Evolutionary conservation across 1,140 invertebrate species (phyloP).

Genomic region (Druon quercuslanigerum): DNA sequence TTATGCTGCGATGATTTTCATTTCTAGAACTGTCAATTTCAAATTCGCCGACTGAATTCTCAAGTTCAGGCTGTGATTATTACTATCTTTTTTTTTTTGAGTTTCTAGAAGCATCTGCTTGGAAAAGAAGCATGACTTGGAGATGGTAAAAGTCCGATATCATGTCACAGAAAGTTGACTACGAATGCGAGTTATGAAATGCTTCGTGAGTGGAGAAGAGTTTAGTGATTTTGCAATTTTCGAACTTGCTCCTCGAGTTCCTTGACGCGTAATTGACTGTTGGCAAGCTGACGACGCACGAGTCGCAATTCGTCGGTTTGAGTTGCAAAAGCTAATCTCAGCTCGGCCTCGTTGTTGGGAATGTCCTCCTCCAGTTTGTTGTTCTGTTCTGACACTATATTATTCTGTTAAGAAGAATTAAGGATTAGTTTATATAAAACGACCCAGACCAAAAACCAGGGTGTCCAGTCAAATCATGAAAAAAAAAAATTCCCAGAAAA

Average conservation of each 20-base stretch:
- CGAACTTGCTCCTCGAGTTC: constrained; percentile 86
- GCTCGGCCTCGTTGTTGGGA: constrained; percentile 76
- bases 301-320: constrained; percentile 87
- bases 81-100: neutral
- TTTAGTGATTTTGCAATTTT: constrained; percentile 58
- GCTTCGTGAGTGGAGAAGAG: neutral
- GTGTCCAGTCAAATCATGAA: too few species aligned
- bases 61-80: too few species aligned
- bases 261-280: constrained; percentile 84
- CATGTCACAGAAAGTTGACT: constrained; percentile 1
- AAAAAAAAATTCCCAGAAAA: too few species aligned
- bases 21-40: neutral
- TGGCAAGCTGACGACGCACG: constrained; percentile 83
- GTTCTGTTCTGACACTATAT: constrained; percentile 66
- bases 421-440: neutral
- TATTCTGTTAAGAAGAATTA: constrained; percentile 56
- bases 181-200: neutral
- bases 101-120: neutral
- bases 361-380: constrained; percentile 70
- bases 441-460: too few species aligned
- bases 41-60: neutral
- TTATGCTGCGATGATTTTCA: neutral
- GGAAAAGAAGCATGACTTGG: neutral
- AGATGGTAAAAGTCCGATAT: neutral
- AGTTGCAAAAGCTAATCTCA: constrained; percentile 83